These are phyloP conservation scores for Coturnix japonica DNA, from an alignment of 2,113 vertebrate species.

Conservation along the genomic window DNA sequence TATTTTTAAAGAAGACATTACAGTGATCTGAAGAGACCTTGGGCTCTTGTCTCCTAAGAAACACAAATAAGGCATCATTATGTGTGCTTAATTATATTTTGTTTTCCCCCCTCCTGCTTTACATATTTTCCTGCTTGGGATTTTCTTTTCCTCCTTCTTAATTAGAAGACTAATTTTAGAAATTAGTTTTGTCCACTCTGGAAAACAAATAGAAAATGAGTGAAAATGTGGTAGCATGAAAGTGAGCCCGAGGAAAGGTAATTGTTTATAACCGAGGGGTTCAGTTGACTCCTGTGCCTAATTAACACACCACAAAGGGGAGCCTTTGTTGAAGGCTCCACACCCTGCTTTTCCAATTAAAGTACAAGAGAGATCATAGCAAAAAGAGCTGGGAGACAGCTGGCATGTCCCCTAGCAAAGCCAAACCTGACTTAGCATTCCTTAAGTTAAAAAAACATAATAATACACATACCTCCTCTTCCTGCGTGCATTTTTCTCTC, in stretches of 20 bases:
- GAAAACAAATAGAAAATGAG: slow-evolving; percentile 38
- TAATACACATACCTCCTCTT: background rate
- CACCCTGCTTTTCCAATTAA: slow-evolving; percentile 61
- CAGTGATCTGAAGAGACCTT: background rate
- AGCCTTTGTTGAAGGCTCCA: slow-evolving; percentile 58
- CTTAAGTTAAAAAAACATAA: background rate
- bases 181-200: slow-evolving; percentile 49
- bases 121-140: background rate
- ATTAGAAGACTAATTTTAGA: slow-evolving; percentile 52
- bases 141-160: background rate
- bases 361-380: slow-evolving; percentile 12
- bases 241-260: slow-evolving; percentile 51
- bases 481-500: background rate
- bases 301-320: slow-evolving; percentile 60
- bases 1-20: background rate
- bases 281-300: slow-evolving; percentile 60
- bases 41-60: background rate
- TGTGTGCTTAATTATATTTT: background rate
- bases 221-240: slow-evolving; percentile 25
- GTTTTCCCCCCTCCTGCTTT: background rate
- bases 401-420: slow-evolving; percentile 32
- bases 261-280: slow-evolving; percentile 48
- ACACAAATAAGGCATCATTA: background rate
- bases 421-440: slow-evolving; percentile 29
- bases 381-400: slow-evolving; percentile 36